phyloP scores from a whole-genome alignment of 1,140 invertebrate species.

The Trigoniulus corallinus region DNA sequence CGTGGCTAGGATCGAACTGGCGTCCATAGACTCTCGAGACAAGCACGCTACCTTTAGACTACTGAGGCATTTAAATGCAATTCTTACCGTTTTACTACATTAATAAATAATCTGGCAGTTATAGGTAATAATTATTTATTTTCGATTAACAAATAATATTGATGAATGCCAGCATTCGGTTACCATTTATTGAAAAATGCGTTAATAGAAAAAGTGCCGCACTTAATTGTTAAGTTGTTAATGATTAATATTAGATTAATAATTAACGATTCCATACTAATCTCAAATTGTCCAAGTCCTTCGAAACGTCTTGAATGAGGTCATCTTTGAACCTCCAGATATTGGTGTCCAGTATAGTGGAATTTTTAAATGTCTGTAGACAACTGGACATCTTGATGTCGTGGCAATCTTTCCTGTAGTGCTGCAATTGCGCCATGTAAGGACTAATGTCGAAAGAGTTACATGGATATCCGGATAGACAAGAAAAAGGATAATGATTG shows the following conservation, averaged over 20 bases:
- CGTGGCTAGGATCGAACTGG: too few species aligned
- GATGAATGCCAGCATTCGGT: too few species aligned
- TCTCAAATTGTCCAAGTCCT: background rate
- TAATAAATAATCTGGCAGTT: too few species aligned
- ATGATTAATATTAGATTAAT: background rate
- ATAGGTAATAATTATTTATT: too few species aligned
- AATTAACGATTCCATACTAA: background rate
- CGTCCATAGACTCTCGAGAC: too few species aligned
- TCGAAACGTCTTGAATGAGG: conserved; percentile 9
- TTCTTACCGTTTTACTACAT: too few species aligned
- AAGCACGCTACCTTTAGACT: too few species aligned
- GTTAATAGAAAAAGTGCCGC: too few species aligned
- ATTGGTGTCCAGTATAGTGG: conserved; percentile 64
- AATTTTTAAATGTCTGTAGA: conserved; percentile 54
- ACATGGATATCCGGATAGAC: conserved; percentile 59
- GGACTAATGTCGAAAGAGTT: conserved; percentile 71
- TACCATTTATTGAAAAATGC: too few species aligned
- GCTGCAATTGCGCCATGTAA: conserved; percentile 70
- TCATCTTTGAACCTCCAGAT: conserved; percentile 70
- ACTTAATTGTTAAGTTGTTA: background rate
- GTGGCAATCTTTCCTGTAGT: conserved; percentile 87
- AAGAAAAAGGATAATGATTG: conserved; percentile 83
- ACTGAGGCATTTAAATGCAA: too few species aligned
- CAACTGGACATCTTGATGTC: conserved; percentile 72
- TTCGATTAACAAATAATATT: too few species aligned